These are phyloP conservation scores for Caenorhabditis elegans DNA, from an alignment of 1,140 invertebrate species.

Conservation along the genomic window DNA sequence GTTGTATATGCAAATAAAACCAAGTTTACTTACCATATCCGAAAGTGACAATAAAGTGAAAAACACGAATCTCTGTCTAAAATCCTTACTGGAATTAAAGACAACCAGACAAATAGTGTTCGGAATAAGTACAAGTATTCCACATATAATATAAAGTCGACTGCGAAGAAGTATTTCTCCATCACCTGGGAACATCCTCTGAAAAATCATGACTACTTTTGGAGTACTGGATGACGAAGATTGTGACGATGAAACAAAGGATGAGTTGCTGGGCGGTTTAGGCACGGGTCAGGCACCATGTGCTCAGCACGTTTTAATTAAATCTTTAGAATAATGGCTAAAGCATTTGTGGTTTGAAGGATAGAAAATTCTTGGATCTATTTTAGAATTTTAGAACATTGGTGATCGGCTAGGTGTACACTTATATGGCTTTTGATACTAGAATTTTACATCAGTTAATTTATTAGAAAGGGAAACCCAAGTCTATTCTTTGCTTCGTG, in stretches of 20 bases:
- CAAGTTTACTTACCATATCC: not conserved
- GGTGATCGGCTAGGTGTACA: too few relatives aligned
- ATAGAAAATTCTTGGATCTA: too few relatives aligned
- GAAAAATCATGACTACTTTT: not conserved
- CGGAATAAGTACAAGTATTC: constrained; percentile 3
- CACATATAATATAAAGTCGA: constrained; percentile 10
- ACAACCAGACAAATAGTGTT: constrained; percentile 20
- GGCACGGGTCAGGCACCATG: constrained; percentile 10
- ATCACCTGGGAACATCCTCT: constrained; percentile 1
- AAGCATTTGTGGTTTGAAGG: not conserved
- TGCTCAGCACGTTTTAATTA: constrained; percentile 24
- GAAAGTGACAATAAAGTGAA: not conserved
- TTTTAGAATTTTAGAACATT: not conserved
- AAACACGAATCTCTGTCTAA: not conserved
- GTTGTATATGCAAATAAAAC: not conserved
- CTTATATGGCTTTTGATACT: too few relatives aligned
- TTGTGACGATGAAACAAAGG: not conserved
- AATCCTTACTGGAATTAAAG: constrained; percentile 20
- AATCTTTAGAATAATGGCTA: not conserved
- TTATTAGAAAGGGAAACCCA: too few relatives aligned
- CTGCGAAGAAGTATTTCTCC: not conserved
- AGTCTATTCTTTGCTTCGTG: too few relatives aligned
- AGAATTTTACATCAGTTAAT: too few relatives aligned
- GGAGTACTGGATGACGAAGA: constrained; percentile 71
- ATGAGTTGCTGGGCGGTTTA: constrained; percentile 3